phyloP scores from a whole-genome alignment of 2,797 vertebrate genomes.

The Tarsius wallacei region DNA sequence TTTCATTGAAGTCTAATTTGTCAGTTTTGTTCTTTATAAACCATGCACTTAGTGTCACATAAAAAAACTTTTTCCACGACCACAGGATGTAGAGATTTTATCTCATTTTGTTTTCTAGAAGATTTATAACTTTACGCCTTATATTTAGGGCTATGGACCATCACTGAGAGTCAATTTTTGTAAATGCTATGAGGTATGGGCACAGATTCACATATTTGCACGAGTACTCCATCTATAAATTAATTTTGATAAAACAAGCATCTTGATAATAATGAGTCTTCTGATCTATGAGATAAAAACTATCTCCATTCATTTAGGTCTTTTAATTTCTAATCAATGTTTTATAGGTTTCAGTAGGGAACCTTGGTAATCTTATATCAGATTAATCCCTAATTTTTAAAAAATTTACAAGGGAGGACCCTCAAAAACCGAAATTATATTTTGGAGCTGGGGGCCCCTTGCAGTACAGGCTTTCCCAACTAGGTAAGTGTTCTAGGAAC shows the following conservation, averaged over 20 bases:
- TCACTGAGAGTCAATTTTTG: not conserved
- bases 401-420: not conserved
- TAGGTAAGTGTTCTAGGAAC: too few relatives aligned
- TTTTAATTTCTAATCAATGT: too few relatives aligned
- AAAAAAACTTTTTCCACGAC: not conserved
- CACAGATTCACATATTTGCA: not conserved
- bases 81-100: not conserved
- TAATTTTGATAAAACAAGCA: not conserved
- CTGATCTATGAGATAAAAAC: not conserved
- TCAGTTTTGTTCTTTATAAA: not conserved
- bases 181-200: not conserved
- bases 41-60: not conserved
- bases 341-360: too few relatives aligned
- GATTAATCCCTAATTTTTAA: not conserved
- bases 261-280: not conserved
- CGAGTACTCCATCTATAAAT: rapidly evolving
- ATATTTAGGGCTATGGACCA: not conserved
- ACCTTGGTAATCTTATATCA: not conserved
- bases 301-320: not conserved
- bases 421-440: not conserved
- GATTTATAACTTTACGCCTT: not conserved
- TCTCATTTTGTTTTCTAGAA: not conserved
- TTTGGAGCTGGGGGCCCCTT: too few relatives aligned
- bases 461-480: too few relatives aligned
- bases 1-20: not conserved